Evolutionary conservation across 1,140 invertebrate species (phyloP), one percentile per base, ranked within the genome.

Genomic region (Philopotamus ludificatus): DNA sequence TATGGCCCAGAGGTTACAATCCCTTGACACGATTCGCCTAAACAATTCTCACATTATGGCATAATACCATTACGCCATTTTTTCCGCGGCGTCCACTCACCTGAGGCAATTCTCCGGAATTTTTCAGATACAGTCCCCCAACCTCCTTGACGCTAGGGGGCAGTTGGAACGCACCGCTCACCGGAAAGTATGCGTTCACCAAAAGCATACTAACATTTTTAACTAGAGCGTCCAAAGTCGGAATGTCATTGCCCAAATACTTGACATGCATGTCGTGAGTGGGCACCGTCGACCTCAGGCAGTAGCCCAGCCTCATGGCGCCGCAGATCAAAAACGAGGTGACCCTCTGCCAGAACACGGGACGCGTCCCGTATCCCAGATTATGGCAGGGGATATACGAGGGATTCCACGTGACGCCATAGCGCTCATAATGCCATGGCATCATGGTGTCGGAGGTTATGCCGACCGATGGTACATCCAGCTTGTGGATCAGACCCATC

Each of bases 181-280:
- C 50, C 1, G 77, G 72, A 50, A 81, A 80, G 74, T 87, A 82
- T n/a, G 78, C 77, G 72, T 88, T 88, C 0, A 80, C 73, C 8
- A 88, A 70, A 9, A 86, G 64, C 28, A 88, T 67, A 25, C 81
- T 80, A 3, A 82, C 66, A 28, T 80, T 81, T 25, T 71, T 76
- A 26, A 81, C 74, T 4, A 84, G 45, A 53, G 81, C 73, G 1
- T 75, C 60, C 8, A 82, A 53, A 1, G 67, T 51, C 3, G 78
- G 78, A 15, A 76, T 65, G 22, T 76, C 65, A 39, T 57, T 42
- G 0, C 76, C 79, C 2, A 83, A 76, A 69, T 81, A 73, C 47
- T 80, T 72, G 41, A 64, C 42, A 2, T 63, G 22, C 0, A 72
- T 65, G 10, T 66, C 64, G 42, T 67, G 21, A 9, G 62, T 65